A percentile compares a stretch with the other conserved stretches of the same genome.
phyloP scores from a whole-genome alignment of 1,140 invertebrate genomes.

The Caenorhabditis remanei region DNA sequence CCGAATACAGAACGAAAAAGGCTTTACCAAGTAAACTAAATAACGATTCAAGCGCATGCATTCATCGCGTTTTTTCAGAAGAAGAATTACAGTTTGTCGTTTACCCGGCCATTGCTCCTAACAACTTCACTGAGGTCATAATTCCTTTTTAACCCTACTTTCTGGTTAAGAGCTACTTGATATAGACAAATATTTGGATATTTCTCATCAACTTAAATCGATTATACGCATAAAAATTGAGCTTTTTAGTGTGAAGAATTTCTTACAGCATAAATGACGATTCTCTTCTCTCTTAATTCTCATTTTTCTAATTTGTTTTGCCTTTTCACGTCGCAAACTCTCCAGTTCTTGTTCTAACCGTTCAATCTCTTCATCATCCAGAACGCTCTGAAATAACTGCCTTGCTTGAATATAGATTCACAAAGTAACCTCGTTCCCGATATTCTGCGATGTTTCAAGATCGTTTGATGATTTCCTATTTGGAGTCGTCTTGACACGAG shows the following conservation, averaged over 20 bases:
- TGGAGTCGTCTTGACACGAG: background rate
- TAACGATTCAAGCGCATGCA: background rate
- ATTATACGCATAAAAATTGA: background rate
- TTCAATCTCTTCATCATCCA: conserved; percentile 9
- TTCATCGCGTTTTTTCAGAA: background rate
- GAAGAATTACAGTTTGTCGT: conserved; percentile 12
- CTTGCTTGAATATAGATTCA: background rate
- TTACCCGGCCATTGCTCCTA: conserved; percentile 9
- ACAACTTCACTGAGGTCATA: conserved; percentile 5
- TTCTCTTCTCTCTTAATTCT: background rate
- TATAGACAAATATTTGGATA: too few relatives aligned
- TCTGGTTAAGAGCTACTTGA: background rate
- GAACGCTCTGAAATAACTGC: background rate
- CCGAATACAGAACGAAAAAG: conserved; percentile 25
- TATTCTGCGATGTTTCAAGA: too few relatives aligned
- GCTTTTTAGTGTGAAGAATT: too few relatives aligned
- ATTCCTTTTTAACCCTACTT: background rate
- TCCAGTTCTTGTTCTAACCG: conserved; percentile 1
- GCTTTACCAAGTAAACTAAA: background rate
- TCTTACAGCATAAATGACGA: background rate
- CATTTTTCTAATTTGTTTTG: conserved; percentile 4
- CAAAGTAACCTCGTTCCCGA: background rate
- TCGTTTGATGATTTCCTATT: background rate
- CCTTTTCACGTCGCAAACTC: background rate
- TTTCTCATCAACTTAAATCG: background rate